phyloP scores from a whole-genome alignment of 1,140 invertebrate species.

The Drosophila dunni region DNA sequence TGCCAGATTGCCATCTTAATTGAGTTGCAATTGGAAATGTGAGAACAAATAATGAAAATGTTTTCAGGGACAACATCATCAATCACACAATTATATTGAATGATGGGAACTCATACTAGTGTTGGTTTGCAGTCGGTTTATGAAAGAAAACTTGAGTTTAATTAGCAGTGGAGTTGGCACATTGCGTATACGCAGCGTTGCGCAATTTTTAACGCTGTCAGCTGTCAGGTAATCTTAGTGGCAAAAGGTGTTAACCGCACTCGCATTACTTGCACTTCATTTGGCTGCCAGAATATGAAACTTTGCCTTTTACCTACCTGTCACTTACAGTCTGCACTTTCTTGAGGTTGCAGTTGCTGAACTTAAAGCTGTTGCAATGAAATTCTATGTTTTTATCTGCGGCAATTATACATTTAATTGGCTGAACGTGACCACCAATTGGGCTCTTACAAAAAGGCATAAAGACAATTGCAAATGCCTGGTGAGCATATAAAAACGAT shows the following conservation, averaged over 20 bases:
- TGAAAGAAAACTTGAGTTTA: conserved; percentile 51
- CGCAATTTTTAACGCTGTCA: neutral
- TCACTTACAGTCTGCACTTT: conserved; percentile 29
- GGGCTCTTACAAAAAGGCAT: conserved; percentile 51
- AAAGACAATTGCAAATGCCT: conserved; percentile 61
- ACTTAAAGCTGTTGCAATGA: conserved; percentile 32
- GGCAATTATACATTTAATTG: conserved; percentile 73
- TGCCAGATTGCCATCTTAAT: conserved; percentile 74
- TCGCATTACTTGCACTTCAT: conserved; percentile 58
- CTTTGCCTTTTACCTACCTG: conserved; percentile 43
- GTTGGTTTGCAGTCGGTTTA: conserved; percentile 3
- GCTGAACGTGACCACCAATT: conserved; percentile 63
- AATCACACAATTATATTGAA: conserved; percentile 58
- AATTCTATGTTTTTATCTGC: conserved; percentile 54
- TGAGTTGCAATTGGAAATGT: conserved; percentile 74
- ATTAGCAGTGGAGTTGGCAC: conserved; percentile 46
- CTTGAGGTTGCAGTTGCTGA: conserved; percentile 1
- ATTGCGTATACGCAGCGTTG: conserved; percentile 56
- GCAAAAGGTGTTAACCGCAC: conserved; percentile 49
- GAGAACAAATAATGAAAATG: conserved; percentile 29
- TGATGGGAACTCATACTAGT: neutral
- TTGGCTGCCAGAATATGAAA: conserved; percentile 62
- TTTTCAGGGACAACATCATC: conserved; percentile 45
- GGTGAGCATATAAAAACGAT: conserved; percentile 48
- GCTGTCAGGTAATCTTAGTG: conserved; percentile 54